These are phyloP conservation scores for Ivindomyrus marchei DNA, from an alignment of 2,113 vertebrate species.

Conservation along the genomic window DNA sequence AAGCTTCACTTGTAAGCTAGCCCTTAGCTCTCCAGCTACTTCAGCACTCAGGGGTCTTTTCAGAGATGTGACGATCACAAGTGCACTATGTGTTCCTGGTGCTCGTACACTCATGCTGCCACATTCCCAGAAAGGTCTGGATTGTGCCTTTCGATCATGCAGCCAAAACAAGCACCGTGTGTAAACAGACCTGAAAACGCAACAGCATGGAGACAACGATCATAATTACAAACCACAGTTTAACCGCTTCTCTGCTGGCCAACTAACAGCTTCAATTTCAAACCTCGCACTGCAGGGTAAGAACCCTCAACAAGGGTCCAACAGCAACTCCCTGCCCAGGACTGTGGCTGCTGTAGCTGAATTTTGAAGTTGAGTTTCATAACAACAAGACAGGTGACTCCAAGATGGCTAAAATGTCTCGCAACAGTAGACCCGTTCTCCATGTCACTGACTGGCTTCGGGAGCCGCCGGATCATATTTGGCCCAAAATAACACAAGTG, in stretches of 20 bases:
- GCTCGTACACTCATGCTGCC: not conserved
- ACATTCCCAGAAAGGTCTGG: not conserved
- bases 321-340: not conserved
- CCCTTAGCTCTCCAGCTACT: not conserved
- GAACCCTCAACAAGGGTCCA: not conserved
- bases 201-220: not conserved
- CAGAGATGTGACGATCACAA: not conserved
- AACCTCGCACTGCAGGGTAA: not conserved
- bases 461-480: not conserved
- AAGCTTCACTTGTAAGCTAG: not conserved
- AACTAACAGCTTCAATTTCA: not conserved
- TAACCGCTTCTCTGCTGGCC: not conserved
- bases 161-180: not conserved
- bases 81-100: not conserved
- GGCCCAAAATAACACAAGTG: not conserved
- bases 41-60: not conserved
- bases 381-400: not conserved
- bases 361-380: not conserved
- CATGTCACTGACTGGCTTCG: not conserved
- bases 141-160: not conserved
- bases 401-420: not conserved
- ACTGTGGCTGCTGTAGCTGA: not conserved
- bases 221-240: not conserved
- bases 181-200: not conserved
- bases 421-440: not conserved